Percentiles rank a stretch among this genome's conserved stretches.
Evolutionary conservation across 2,113 vertebrate species (phyloP).

Genomic region (Cryptoleucopteryx plumbea): DNA sequence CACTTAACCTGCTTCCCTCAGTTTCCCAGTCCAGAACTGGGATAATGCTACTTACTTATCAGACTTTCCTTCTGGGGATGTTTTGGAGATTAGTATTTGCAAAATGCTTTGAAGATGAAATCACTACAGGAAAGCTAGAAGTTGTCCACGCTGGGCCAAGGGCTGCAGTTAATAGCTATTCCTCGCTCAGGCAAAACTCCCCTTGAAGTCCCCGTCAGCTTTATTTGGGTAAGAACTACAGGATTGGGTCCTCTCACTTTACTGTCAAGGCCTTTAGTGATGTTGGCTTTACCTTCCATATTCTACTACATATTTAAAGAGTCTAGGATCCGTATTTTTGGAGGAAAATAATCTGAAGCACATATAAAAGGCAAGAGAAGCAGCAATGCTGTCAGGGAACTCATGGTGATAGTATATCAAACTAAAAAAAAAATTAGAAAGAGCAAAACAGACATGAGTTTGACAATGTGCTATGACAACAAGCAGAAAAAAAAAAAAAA

Average conservation of each 20-base stretch:
- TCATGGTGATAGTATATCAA: constrained; percentile 61
- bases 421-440: constrained; percentile 39
- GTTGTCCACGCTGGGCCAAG: not conserved
- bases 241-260: not conserved
- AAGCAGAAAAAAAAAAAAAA: not conserved
- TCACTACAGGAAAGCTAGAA: not conserved
- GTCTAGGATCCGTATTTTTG: not conserved
- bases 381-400: constrained; percentile 55
- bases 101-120: constrained; percentile 64
- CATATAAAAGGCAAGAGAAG: constrained; percentile 59
- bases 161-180: not conserved
- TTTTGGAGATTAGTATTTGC: constrained; percentile 45
- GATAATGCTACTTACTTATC: constrained; percentile 58
- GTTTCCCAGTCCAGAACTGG: constrained; percentile 36
- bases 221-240: not conserved
- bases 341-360: constrained; percentile 47
- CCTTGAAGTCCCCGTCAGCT: not conserved
- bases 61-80: constrained; percentile 53
- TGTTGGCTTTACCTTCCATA: constrained; percentile 19
- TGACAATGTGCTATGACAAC: constrained; percentile 59
- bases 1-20: constrained; percentile 30
- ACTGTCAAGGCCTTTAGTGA: not conserved
- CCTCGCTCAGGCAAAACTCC: not conserved
- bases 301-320: constrained; percentile 56
- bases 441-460: constrained; percentile 64